phyloP scores from a whole-genome alignment of 2,797 vertebrate species.

The Pristis pectinata region DNA sequence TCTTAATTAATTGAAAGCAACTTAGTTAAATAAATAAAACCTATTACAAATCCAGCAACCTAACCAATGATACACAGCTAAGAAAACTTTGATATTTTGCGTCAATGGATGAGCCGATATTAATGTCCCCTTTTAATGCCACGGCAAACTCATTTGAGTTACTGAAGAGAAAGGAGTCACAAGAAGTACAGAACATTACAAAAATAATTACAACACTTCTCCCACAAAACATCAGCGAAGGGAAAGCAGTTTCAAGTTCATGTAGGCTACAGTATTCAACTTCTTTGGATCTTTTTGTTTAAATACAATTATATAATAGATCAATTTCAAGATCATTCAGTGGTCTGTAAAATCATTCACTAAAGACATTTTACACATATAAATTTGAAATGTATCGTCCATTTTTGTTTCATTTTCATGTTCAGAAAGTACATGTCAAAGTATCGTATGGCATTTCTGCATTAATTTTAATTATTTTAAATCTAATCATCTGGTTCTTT shows the following conservation, averaged over 20 bases:
- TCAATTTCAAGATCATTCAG: constrained; percentile 30
- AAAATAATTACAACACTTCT: constrained; percentile 29
- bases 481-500: constrained; percentile 45
- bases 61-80: not conserved
- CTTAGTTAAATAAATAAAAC: constrained; percentile 21
- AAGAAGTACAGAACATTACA: constrained; percentile 25
- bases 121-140: not conserved
- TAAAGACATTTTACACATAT: not conserved
- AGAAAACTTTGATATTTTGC: not conserved
- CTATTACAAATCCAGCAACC: constrained; percentile 25
- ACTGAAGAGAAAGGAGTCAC: not conserved
- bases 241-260: constrained; percentile 24
- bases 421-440: constrained; percentile 2
- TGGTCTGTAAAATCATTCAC: constrained; percentile 4
- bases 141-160: constrained; percentile 7
- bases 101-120: not conserved
- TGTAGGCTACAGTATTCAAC: constrained; percentile 27
- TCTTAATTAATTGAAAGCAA: not conserved
- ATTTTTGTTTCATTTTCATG: not conserved
- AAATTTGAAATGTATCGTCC: not conserved
- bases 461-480: not conserved
- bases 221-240: constrained; percentile 33
- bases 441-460: not conserved
- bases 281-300: constrained; percentile 33
- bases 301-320: constrained; percentile 37